These are phyloP conservation scores for Lophura nycthemera DNA, from an alignment of 2,113 vertebrate species.

Conservation along the genomic window DNA sequence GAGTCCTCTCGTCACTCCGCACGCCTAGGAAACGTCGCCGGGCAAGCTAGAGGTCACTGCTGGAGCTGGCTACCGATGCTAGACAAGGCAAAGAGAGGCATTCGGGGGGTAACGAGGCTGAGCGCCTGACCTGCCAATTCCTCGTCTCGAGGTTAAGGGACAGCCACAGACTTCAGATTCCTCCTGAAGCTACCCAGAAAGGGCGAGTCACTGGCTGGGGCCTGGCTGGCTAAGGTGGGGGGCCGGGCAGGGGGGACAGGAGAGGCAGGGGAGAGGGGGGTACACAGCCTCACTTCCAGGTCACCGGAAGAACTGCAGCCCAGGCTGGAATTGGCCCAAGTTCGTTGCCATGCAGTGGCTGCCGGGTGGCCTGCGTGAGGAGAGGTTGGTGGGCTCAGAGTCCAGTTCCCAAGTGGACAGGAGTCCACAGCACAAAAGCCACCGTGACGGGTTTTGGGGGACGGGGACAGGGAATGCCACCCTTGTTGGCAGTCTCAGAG, in stretches of 20 bases:
- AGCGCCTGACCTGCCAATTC: constrained; percentile 41
- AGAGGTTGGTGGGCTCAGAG: constrained; percentile 80
- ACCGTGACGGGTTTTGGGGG: constrained; percentile 69
- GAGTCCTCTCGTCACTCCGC: constrained; percentile 58
- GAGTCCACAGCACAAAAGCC: constrained; percentile 83
- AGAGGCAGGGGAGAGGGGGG: constrained; percentile 50
- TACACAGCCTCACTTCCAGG: constrained; percentile 63
- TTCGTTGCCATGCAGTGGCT: constrained; percentile 77
- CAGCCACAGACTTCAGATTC: constrained; percentile 23
- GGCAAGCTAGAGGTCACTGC: constrained; percentile 34
- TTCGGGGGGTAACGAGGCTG: not conserved
- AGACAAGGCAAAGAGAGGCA: constrained; percentile 1
- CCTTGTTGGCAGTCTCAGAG: constrained; percentile 86
- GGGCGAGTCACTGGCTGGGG: constrained; percentile 31
- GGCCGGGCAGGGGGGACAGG: constrained; percentile 45
- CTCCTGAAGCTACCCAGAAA: constrained; percentile 57
- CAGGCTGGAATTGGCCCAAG: constrained; percentile 66
- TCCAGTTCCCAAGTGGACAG: constrained; percentile 83
- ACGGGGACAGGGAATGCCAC: constrained; percentile 70
- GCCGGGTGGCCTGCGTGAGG: constrained; percentile 81
- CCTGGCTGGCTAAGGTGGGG: constrained; percentile 63
- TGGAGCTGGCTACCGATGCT: constrained; percentile 43
- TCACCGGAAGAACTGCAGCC: constrained; percentile 65
- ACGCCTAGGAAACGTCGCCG: constrained; percentile 11
- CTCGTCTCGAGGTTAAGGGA: constrained; percentile 7